Evolutionary conservation across 2,888 invertebrate species (phyloP), one percentile per base, ranked within the genome.

Genomic region (Stenodema calcarata): DNA sequence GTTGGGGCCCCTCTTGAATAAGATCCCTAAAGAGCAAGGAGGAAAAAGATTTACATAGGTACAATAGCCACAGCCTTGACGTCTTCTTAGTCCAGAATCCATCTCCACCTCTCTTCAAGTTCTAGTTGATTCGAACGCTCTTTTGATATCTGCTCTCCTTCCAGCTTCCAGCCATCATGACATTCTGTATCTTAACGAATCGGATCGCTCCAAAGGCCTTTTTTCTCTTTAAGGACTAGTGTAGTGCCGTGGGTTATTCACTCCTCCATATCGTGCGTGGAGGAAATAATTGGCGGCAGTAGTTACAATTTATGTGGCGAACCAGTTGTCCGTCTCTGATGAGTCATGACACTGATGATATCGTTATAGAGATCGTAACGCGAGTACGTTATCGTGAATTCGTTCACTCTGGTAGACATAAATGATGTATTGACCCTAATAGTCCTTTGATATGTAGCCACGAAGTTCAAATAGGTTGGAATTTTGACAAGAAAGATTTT

Each of bases 61-160:
- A 84, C 84, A 84, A 84, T 84, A 73, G 84, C 27, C 70, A 70
- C 84, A 84, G 47, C 84, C 84, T 84, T 84, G 84, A 84, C 75
- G 75, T 84, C 84, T 84, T 84, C 84, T 84, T 84, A 84, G 84
- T 84, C 73, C 84, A 73, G 47, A 84, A 75, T 54, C 80, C 80
- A 70, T 84, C 75, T 75, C 73, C 82, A 69, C 82, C 82, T 82
- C 82, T 30, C 69, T 44, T 12, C 30, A 35, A 4, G 30, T 41
- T 73, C 73, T 44, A 47, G 84, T 84, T 84, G 84, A 84, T 84
- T 84, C 73, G 84, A 42, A 84, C 73, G 30, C 42, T 69, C 75
- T 84, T 84, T 75, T 73, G 73, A 84, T 82, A 70, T 70, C 69
- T 75, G 73, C 84, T 70, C 75, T 42, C 14, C 23, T 73, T 75